Base-by-base conservation (phyloP, 2,113 vertebrate species). In the Benitochromis conjunctus region DNA sequence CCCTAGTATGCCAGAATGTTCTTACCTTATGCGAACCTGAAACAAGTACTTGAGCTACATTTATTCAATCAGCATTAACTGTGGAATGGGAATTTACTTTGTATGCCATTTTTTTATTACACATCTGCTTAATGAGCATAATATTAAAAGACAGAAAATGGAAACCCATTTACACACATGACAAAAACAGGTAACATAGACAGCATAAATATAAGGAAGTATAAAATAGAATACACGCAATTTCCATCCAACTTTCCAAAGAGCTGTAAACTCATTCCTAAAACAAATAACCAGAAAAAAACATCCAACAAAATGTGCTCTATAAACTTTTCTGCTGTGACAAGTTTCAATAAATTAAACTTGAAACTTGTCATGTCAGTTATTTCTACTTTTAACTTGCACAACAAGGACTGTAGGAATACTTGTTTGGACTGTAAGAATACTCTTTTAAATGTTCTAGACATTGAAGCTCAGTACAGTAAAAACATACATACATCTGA, bases 81-180 rank as follows among this genome's bases (percentile, higher is more conserved):
- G 46, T 5, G 16, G 8, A 71, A 26, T 1, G 41, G n/a, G 13
- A 71, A 46, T 71, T 10, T 18, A 46, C 38, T 18, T 16, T 71
- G 16, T 46, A 71, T 46, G 26, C 0, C 0, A 10, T 46, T 43
- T 66, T 43, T 69, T 26, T 26, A 46, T 46, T 71, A 71, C 5
- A 71, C 9, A 26, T 71, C 41, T 9, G 21, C 41, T 26, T 46
- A 71, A 71, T 46, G 5, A 3, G 21, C 38, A 46, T 46, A 46
- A 46, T 26, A 71, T 71, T 43, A 71, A 71, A 71, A 46, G 41
- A 46, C 13, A 71, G 13, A 18, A 46, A 26, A 46, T 26, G 46
- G n/a, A 71, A 71, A 46, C 12, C 41, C 46, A 14, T 26, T 43
- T 46, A 71, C 21, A 71, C 3, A 71, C 41, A 71, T 71, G 41